phyloP scores from a whole-genome alignment of 2,888 invertebrate genomes.

The Eupithecia subumbrata region DNA sequence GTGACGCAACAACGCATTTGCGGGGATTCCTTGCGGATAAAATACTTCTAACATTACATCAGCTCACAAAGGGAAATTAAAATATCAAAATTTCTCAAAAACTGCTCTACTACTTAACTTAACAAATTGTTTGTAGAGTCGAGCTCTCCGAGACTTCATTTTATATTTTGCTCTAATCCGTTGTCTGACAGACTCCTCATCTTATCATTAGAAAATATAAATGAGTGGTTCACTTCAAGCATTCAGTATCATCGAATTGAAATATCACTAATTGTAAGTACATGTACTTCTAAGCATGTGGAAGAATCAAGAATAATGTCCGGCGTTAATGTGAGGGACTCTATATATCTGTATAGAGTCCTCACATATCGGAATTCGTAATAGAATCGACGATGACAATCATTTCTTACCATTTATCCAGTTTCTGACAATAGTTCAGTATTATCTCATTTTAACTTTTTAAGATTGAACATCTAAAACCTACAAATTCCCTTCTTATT shows the following conservation, averaged over 20 bases:
- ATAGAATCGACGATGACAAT: too few species aligned
- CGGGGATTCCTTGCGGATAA: slow-evolving; percentile 78
- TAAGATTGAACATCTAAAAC: neutral
- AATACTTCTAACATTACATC: slow-evolving; percentile 51
- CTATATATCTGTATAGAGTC: too few species aligned
- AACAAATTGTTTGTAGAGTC: neutral
- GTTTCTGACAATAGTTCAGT: too few species aligned
- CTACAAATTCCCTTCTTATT: neutral
- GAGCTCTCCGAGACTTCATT: neutral
- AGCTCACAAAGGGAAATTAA: slow-evolving; percentile 20
- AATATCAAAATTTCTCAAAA: neutral
- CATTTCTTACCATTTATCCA: too few species aligned
- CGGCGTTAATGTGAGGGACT: too few species aligned
- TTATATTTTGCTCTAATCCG: neutral
- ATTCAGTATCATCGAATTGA: neutral
- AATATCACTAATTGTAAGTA: neutral
- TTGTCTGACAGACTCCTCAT: neutral
- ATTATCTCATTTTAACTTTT: too few species aligned
- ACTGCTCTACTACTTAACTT: neutral
- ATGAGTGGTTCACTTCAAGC: too few species aligned
- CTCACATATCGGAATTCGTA: too few species aligned
- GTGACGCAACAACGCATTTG: slow-evolving; percentile 82
- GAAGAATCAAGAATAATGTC: neutral
- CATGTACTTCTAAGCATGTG: neutral
- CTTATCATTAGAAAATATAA: neutral